A percentile compares a stretch with the other conserved stretches of the same genome.
These are phyloP conservation scores for Plebejus argus DNA, from an alignment of 2,888 invertebrate genomes.

Conservation along the genomic window DNA sequence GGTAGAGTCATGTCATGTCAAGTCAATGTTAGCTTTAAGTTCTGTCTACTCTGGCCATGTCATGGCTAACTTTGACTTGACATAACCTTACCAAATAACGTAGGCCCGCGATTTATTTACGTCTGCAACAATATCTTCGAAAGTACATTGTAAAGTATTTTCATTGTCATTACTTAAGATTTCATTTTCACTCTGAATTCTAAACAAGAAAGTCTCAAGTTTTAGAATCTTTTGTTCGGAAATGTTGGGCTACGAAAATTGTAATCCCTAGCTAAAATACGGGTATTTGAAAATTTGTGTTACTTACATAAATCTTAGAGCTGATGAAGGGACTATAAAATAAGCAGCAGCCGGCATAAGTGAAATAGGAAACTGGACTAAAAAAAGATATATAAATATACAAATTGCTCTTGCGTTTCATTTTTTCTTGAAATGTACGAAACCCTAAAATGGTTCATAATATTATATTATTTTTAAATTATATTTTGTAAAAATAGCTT, in stretches of 20 bases:
- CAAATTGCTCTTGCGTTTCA: too few relatives aligned
- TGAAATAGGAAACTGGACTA: background rate
- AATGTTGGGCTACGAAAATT: background rate
- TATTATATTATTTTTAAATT: background rate
- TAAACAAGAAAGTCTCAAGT: background rate
- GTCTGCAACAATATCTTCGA: background rate
- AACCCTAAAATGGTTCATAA: too few relatives aligned
- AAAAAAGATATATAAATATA: too few relatives aligned
- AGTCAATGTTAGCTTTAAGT: too few relatives aligned
- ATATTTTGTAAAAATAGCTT: background rate
- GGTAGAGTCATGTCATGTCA: too few relatives aligned
- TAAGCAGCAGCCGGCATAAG: background rate
- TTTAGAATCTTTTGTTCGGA: background rate
- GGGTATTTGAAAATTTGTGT: background rate
- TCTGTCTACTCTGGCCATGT: too few relatives aligned
- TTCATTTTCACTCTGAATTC: too few relatives aligned
- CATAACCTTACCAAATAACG: too few relatives aligned
- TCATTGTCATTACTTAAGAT: too few relatives aligned
- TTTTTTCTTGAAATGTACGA: too few relatives aligned
- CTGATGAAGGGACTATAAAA: background rate
- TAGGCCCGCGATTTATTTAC: background rate
- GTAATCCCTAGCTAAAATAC: background rate
- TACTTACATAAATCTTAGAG: background rate
- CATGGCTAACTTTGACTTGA: too few relatives aligned
- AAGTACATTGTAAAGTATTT: too few relatives aligned